Percentiles rank a stretch among this genome's conserved stretches.
Evolutionary conservation across 2,888 invertebrate genomes (phyloP).

Genomic region (Endomychus coccineus): DNA sequence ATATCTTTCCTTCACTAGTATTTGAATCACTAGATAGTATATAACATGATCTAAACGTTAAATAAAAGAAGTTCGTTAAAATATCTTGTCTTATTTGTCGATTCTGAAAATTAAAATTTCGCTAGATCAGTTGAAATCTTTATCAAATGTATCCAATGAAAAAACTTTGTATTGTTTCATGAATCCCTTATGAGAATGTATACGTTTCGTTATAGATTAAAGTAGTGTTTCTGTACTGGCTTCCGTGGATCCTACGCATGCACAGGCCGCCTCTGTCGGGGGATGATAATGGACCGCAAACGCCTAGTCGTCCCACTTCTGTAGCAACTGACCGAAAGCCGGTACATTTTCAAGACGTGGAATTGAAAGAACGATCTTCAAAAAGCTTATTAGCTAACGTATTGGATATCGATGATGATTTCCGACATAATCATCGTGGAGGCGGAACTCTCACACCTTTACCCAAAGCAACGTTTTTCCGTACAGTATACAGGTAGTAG

Average conservation of each 20-base stretch:
- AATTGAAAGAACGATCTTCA: slow-evolving; percentile 61
- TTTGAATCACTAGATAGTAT: too few species aligned
- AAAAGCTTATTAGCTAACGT: slow-evolving; percentile 94
- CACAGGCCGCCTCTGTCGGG: slow-evolving; percentile 52
- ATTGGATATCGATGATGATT: slow-evolving; percentile 95
- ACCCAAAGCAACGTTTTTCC: slow-evolving; percentile 59
- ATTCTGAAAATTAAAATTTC: too few species aligned
- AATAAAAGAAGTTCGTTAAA: too few species aligned
- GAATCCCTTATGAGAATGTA: too few species aligned
- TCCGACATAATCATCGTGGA: slow-evolving; percentile 71
- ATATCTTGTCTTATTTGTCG: too few species aligned
- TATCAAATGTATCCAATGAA: too few species aligned
- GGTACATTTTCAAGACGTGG: slow-evolving; percentile 43
- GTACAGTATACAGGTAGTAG: slow-evolving; percentile 65
- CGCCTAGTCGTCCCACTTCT: slow-evolving; percentile 53
- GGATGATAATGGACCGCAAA: slow-evolving; percentile 33
- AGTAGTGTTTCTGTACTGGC: slow-evolving; percentile 91
- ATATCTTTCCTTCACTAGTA: too few species aligned
- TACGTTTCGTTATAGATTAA: slow-evolving; percentile 63
- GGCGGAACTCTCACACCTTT: slow-evolving; percentile 50
- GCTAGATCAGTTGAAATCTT: too few species aligned
- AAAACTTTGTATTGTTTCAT: too few species aligned
- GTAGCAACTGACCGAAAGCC: slow-evolving; percentile 41
- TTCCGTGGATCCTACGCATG: slow-evolving; percentile 96
- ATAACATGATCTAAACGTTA: too few species aligned